Conservation (phyloP, 2,797 vertebrate species). For the Acanthurus tractus region DNA sequence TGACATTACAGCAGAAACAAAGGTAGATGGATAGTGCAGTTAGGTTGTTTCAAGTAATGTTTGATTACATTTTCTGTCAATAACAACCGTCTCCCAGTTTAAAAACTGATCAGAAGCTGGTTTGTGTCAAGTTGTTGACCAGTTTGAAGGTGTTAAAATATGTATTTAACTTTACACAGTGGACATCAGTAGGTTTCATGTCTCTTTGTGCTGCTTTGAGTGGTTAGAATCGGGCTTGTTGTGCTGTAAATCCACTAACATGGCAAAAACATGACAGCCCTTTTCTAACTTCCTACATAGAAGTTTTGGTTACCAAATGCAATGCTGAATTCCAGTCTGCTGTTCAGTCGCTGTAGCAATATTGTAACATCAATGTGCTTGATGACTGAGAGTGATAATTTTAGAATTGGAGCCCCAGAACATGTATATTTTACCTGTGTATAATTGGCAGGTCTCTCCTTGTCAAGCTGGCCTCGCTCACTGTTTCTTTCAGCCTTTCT, state of each 20-base stretch:
- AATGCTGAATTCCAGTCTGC: constrained; percentile 34
- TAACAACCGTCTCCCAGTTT: neutral
- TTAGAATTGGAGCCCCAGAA: constrained; percentile 63
- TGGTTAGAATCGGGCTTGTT: neutral
- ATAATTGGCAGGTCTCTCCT: constrained; percentile 79
- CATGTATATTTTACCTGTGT: constrained; percentile 70
- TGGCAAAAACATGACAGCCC: neutral
- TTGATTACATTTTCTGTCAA: neutral
- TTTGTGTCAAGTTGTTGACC: neutral
- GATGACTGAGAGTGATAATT: constrained; percentile 62
- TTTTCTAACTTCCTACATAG: neutral
- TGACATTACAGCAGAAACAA: constrained; percentile 11
- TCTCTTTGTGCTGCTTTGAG: neutral
- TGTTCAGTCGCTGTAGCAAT: constrained; percentile 23
- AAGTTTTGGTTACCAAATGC: constrained; percentile 5
- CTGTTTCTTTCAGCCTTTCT: constrained; percentile 67
- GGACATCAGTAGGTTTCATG: neutral
- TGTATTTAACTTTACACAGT: constrained; percentile 6
- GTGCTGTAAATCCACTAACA: too few species aligned
- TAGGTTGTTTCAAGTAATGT: neutral
- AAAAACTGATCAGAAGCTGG: neutral
- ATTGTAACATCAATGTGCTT: constrained; percentile 27
- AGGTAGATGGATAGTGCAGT: neutral
- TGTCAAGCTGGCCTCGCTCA: constrained; percentile 58
- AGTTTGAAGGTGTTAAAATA: neutral